phyloP scores from a whole-genome alignment of 2,888 invertebrate genomes.

The Sesamia inferens region DNA sequence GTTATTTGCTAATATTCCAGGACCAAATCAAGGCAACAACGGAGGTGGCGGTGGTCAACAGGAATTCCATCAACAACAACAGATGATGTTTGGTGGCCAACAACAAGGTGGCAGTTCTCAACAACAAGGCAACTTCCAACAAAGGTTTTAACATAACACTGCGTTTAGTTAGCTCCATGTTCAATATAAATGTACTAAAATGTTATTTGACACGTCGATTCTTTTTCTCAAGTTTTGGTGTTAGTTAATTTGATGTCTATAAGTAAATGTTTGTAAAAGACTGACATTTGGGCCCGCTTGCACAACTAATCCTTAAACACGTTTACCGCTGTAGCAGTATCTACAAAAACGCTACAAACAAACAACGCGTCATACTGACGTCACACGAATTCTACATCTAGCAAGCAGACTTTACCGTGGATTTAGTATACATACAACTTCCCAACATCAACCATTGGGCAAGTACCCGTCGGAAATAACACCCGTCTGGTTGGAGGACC shows the following conservation, averaged over 20 bases:
- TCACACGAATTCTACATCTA: too few species aligned
- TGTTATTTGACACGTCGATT: neutral
- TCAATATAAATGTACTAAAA: constrained; percentile 7
- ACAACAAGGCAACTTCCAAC: constrained; percentile 93
- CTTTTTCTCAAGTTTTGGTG: neutral
- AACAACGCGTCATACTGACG: too few species aligned
- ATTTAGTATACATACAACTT: too few species aligned
- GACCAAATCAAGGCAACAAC: constrained; percentile 87
- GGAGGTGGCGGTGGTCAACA: constrained; percentile 80
- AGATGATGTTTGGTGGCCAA: constrained; percentile 92
- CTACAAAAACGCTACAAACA: too few species aligned
- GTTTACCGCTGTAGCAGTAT: neutral
- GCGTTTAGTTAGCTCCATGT: constrained; percentile 4
- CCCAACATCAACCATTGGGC: too few species aligned
- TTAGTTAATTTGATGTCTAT: constrained; percentile 9
- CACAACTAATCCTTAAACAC: neutral
- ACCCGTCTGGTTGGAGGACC: too few species aligned
- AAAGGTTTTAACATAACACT: constrained; percentile 88
- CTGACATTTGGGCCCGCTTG: constrained; percentile 36
- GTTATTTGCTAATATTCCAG: constrained; percentile 63
- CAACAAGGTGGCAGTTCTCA: constrained; percentile 88
- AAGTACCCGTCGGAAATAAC: too few species aligned
- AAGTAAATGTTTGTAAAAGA: constrained; percentile 44
- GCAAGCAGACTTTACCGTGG: too few species aligned
- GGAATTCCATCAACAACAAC: constrained; percentile 91